Evolutionary conservation across 2,888 invertebrate genomes (phyloP).

Genomic region (Lomographa bimaculata): DNA sequence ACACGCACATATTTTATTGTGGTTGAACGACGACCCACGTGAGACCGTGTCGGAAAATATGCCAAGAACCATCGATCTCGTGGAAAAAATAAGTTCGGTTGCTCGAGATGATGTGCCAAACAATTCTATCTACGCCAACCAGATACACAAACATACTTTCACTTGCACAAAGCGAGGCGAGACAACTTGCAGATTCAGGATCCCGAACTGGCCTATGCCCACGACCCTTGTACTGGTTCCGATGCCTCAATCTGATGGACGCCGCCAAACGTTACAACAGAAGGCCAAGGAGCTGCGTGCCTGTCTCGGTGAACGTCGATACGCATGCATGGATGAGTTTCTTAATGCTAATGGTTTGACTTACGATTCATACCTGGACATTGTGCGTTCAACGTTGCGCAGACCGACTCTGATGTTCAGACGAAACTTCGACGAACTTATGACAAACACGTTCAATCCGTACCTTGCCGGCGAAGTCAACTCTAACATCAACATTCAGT

Average conservation of each 20-base stretch:
- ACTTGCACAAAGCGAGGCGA: conserved; percentile 43
- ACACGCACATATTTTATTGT: conserved; percentile 55
- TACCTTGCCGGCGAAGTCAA: conserved; percentile 45
- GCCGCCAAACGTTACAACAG: conserved; percentile 37
- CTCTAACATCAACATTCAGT: conserved; percentile 42
- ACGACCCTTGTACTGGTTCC: conserved; percentile 44
- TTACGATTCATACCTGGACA: conserved; percentile 38
- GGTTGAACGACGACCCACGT: conserved; percentile 51
- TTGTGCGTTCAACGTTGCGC: conserved; percentile 42
- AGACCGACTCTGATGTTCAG: conserved; percentile 43
- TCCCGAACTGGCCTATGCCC: conserved; percentile 47
- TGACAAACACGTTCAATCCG: conserved; percentile 52
- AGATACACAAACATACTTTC: conserved; percentile 48
- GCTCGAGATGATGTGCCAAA: conserved; percentile 38
- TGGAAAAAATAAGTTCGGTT: conserved; percentile 46
- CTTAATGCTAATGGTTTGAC: conserved; percentile 41
- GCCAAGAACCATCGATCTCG: conserved; percentile 43
- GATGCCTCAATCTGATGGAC: conserved; percentile 43
- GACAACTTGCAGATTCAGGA: conserved; percentile 43
- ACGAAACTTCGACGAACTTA: conserved; percentile 46
- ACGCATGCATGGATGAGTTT: conserved; percentile 45
- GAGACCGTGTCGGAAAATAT: conserved; percentile 45
- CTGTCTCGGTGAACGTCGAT: conserved; percentile 37
- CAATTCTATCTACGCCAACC: conserved; percentile 40
- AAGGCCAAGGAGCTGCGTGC: conserved; percentile 41